These are phyloP conservation scores for Eueides isabella DNA, from an alignment of 1,140 invertebrate genomes.

Conservation along the genomic window DNA sequence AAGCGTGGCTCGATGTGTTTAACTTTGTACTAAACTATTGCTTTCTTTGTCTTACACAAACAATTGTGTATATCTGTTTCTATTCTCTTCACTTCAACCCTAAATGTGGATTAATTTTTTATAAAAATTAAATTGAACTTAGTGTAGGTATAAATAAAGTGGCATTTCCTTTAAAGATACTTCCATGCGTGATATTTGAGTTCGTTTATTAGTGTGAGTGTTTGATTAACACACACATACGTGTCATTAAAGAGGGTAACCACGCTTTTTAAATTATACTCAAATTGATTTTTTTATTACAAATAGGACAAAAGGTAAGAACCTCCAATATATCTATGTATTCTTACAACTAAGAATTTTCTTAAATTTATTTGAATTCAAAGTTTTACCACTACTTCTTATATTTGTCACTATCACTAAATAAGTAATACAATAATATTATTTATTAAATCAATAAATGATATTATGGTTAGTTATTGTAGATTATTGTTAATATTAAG, in stretches of 20 bases:
- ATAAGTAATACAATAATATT: too few species aligned
- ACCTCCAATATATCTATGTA: too few species aligned
- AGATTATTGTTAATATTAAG: too few species aligned
- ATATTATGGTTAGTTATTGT: too few species aligned
- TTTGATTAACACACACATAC: conserved; percentile 41
- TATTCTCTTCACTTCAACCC: conserved; percentile 9
- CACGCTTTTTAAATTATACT: conserved; percentile 11
- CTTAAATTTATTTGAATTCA: too few species aligned
- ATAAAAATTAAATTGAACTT: background rate
- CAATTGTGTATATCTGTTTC: conserved; percentile 24
- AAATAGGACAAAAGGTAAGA: background rate
- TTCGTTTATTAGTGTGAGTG: conserved; percentile 24
- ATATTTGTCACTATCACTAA: too few species aligned
- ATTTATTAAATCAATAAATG: too few species aligned
- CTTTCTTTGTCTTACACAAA: conserved; percentile 11
- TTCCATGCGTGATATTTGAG: conserved; percentile 11
- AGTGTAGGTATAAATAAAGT: background rate
- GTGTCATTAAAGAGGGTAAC: conserved; percentile 14
- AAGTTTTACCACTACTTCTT: too few species aligned
- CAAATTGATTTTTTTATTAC: background rate
- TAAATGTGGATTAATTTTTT: background rate
- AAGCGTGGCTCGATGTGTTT: conserved; percentile 12
- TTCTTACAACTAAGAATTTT: too few species aligned
- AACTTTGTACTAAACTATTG: background rate
- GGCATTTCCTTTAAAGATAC: background rate